A percentile compares a stretch with the other conserved stretches of the same genome.
phyloP scores from a whole-genome alignment of 2,888 invertebrate species.

The Amblyjoppa proteus region DNA sequence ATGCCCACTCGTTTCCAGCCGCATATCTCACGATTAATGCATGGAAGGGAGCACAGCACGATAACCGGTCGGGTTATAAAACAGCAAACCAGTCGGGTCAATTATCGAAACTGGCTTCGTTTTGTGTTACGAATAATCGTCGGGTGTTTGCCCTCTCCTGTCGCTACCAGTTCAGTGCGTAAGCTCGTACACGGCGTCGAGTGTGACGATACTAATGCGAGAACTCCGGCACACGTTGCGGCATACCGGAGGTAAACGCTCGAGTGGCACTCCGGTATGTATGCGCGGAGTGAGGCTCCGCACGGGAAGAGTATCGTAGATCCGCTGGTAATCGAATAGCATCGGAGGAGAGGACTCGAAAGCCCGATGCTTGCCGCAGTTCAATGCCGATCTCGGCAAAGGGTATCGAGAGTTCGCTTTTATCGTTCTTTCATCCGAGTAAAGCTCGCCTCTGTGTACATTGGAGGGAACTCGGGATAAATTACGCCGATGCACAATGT shows the following conservation, averaged over 20 bases:
- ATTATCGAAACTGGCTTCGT: constrained; percentile 9
- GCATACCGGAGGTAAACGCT: constrained; percentile 1
- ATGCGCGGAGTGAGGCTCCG: neutral
- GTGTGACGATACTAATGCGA: constrained; percentile 1
- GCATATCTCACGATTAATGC: constrained; percentile 39
- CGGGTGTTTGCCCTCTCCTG: neutral
- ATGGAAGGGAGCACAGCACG: neutral
- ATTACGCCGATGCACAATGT: neutral
- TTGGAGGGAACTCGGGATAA: neutral
- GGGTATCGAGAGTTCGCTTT: constrained; percentile 32
- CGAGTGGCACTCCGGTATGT: neutral
- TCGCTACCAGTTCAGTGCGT: neutral
- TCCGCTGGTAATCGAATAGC: constrained; percentile 39
- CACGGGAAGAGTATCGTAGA: constrained; percentile 21
- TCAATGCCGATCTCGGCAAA: constrained; percentile 28
- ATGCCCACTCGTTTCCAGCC: constrained; percentile 63
- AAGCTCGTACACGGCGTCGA: neutral
- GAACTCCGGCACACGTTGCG: neutral
- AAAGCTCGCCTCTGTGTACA: neutral
- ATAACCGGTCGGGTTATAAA: neutral
- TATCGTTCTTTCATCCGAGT: constrained; percentile 25
- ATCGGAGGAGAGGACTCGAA: constrained; percentile 19
- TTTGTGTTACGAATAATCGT: neutral
- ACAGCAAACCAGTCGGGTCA: neutral
- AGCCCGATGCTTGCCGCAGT: constrained; percentile 22